Conservation (phyloP, 2,888 invertebrate genomes). For the Euproctis similis region DNA sequence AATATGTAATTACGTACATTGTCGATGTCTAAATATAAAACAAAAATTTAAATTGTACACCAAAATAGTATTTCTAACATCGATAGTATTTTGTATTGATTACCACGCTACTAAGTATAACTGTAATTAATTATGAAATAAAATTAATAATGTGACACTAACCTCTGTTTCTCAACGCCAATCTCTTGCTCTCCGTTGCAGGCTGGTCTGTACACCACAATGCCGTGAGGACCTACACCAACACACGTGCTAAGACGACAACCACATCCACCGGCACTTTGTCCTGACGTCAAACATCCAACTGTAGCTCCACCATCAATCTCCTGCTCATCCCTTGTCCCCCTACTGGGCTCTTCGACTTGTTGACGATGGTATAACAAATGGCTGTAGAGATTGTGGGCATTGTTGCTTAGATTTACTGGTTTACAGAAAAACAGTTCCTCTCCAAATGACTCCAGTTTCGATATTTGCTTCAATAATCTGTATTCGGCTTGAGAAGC, state of each 20-base stretch:
- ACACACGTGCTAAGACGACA: slow-evolving; percentile 73
- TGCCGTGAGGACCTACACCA: slow-evolving; percentile 89
- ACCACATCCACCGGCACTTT: slow-evolving; percentile 60
- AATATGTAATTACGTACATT: too few relatives aligned
- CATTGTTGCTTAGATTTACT: slow-evolving; percentile 74
- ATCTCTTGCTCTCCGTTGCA: slow-evolving; percentile 75
- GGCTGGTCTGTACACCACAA: slow-evolving; percentile 79
- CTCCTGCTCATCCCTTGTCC: slow-evolving; percentile 59
- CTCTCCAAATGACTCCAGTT: slow-evolving; percentile 87
- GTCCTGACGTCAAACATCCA: slow-evolving; percentile 60
- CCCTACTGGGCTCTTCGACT: slow-evolving; percentile 62
- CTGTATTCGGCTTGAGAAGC: slow-evolving; percentile 88
- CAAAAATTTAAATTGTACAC: too few relatives aligned
- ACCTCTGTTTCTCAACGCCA: slow-evolving; percentile 80
- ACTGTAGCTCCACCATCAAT: slow-evolving; percentile 66
- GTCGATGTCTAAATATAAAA: too few relatives aligned
- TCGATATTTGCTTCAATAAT: slow-evolving; percentile 86
- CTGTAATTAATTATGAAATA: background rate
- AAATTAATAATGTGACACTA: slow-evolving; percentile 9
- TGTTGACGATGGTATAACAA: slow-evolving; percentile 77
- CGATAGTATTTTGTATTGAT: background rate
- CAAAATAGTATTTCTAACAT: too few relatives aligned
- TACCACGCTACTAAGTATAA: background rate
- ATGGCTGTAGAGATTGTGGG: slow-evolving; percentile 85
- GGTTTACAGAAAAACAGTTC: slow-evolving; percentile 86